Conservation (phyloP, 2,797 vertebrate species). For the Botia kubotai region DNA sequence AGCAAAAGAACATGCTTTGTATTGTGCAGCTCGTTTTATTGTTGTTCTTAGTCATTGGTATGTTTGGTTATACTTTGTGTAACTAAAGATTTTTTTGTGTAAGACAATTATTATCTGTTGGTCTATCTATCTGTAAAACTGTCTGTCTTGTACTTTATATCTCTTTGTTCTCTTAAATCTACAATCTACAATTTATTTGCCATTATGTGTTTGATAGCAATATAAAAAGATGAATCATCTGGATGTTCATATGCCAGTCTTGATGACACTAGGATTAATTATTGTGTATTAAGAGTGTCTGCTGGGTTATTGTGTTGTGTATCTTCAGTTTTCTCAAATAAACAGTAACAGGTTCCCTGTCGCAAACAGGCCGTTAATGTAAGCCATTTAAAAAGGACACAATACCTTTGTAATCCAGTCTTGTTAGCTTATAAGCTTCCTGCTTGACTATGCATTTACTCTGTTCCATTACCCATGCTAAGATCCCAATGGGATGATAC, state of each 20-base stretch:
- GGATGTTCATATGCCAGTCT: background rate
- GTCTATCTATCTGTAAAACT: background rate
- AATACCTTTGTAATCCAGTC: conserved; percentile 44
- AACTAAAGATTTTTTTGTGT: background rate
- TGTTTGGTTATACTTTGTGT: background rate
- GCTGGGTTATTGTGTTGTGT: background rate
- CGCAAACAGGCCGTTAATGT: background rate
- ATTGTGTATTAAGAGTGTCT: background rate
- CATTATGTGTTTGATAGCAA: background rate
- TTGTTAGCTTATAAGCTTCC: conserved; percentile 23
- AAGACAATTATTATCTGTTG: background rate
- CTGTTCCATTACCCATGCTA: conserved; percentile 25
- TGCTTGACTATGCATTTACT: conserved; percentile 45
- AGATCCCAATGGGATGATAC: conserved; percentile 50
- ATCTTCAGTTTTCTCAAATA: background rate
- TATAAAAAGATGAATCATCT: background rate
- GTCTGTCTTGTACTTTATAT: background rate
- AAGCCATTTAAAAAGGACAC: conserved; percentile 23
- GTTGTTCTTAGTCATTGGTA: conserved; percentile 12
- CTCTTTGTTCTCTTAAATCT: background rate
- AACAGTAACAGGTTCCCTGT: background rate
- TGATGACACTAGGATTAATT: background rate
- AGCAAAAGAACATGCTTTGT: conserved; percentile 35
- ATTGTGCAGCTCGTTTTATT: conserved; percentile 4
- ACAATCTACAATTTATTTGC: background rate